Evolutionary conservation across 2,797 vertebrate species (phyloP), one percentile per base, ranked within the genome.

Genomic region (Distichodus sexfasciatus): DNA sequence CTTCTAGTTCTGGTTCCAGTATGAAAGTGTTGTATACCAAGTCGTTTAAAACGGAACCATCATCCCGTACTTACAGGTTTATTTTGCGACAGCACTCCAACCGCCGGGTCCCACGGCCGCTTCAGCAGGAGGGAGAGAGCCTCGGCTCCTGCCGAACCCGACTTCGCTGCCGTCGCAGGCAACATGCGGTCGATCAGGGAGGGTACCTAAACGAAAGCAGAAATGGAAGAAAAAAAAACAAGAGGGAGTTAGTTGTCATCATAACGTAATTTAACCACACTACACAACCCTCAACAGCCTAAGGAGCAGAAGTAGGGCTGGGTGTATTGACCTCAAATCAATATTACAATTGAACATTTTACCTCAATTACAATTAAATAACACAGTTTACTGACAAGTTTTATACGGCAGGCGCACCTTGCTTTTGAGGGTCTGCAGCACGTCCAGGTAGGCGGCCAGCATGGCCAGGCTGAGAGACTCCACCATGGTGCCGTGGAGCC

Each of bases 381-480:
- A 4, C 9, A 33, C 31, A 33, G 9, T 9, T 4, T 4, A 33
- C 4, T 33, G 31, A 33, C 4, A 9, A 33, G 9, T 33, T 33
- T 33, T 33, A 6, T 3, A 19, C 12, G 44, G 15, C 14, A 31
- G 33, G 2, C 36, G 82, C 85, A 98, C 97, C 94, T 99, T 99
- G 90, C 96, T 97, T 82, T 98, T 98, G 10, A 99, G 93, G 0
- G 97, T 99, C 84, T 99, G 97, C 86, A 99, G 84, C 33, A 98
- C 95, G 44, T 99, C 97, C 80, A 99, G 80, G 83, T 99, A 99
- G 0, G 96, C 95, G 0, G 96, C 94, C 59, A 99, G 89, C 94
- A 98, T 94, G 0, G 95, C 90, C 21, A 99, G 90, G 76, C 95
- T 98, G 55, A 99, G 89, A 1, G 96, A 96, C 64, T 98, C 97